Evolutionary conservation across 2,113 vertebrate genomes (phyloP), one percentile per base, ranked within the genome.

Genomic region (Falco punctatus): DNA sequence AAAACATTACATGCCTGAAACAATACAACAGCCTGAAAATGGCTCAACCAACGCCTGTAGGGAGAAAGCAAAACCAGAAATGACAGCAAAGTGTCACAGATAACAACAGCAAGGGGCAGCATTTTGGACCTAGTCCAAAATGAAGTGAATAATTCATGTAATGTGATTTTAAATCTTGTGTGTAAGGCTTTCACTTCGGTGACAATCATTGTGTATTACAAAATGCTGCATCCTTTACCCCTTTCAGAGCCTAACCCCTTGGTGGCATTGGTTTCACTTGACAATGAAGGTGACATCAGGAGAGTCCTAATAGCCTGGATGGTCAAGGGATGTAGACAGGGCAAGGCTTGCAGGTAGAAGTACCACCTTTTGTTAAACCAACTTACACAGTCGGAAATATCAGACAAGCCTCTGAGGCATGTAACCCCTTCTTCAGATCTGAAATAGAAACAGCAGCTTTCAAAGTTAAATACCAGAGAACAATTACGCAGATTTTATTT

Each of bases 401-500:
- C 71, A 92, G 67, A 73, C 27, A 90, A 92, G 35, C 38, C 92
- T 88, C 23, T 67, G 82, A 90, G 86, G 58, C 46, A 81, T 42
- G 79, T 26, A 94, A 64, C 18, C 48, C 46, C 73, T 91, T 89
- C 73, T 90, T 87, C 78, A 85, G 65, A 81, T 79, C 65, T 93
- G 81, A 85, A 92, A 82, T 1, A 94, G 65, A 93, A 94, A 85
- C 42, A 92, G 75, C 58, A 88, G 32, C 79, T 93, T 94, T 72
- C 62, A 42, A 73, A 86, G 33, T 48, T 71, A 86, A 85, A 90
- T 32, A 65, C 16, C 44, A 82, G 44, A 79, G 33, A 86, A 72
- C 23, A 85, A n/a, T 51, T 58, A 79, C 32, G 42, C 10, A 54
- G 51, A 62, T 24, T 81, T 92, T 46, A 83, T 62, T 51, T 67